Base-by-base conservation (phyloP, 2,113 vertebrate species). In the Picathartes gymnocephalus region DNA sequence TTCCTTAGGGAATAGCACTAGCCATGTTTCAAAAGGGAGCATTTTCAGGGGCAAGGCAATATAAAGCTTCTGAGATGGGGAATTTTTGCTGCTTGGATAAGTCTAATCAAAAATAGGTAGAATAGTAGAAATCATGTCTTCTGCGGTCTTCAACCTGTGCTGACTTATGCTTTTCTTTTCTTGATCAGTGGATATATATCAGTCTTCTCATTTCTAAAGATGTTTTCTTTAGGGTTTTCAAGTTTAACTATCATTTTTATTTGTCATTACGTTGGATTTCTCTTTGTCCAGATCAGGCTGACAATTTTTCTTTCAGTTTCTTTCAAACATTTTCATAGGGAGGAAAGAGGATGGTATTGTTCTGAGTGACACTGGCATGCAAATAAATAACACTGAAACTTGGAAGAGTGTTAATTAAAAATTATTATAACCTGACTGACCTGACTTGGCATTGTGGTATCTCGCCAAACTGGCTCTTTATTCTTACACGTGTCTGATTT, bases 351-450 rank as follows among this genome's bases (percentile, higher is more conserved):
- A 39, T 45, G 6, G 6, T 69, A 79, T 79, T 93, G 76, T 95
- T 92, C 53, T 77, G 57, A 66, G 89, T 95, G 89, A 87, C 88
- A 73, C 70, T 81, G 69, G 57, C 68, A 25, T 64, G 74, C 66
- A 95, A 93, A 88, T 90, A 95, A 93, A 74, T 95, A 93, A 93
- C 92, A 95, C 89, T 96, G 94, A 91, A 97, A 95, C 91, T 95
- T 92, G 85, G 61, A 86, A 93, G 90, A 89, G 92, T 69, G 44
- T 93, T 97, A 97, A 96, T 97, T 97, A 95, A 92, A 82, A 92
- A 53, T 88, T 90, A 85, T 94, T 96, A 93, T 85, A 96, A 95
- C 85, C 85, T 96, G 97, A 89, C 85, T 94, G 92, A 73, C 91
- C 90, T 95, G 95, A 78, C 88, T 89, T 95, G 89, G 88, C 86